Base-by-base conservation (phyloP, 2,113 vertebrate genomes). In the Aramus guarauna region DNA sequence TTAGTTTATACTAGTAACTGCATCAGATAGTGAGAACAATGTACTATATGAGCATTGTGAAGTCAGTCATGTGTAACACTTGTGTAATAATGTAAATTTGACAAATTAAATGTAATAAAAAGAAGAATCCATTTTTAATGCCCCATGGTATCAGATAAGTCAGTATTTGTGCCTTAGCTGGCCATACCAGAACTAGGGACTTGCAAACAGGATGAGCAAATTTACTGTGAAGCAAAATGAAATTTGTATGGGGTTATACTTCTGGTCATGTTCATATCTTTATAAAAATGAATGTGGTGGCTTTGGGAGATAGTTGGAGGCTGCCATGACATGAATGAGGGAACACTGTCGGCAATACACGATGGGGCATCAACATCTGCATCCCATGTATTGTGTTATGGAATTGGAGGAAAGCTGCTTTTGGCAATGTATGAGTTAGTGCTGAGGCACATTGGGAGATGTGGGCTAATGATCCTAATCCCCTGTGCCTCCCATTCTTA, bases 341-440 rank as follows among this genome's bases (percentile, higher is more conserved):
- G 39, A 55, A 69, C 2, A 2, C 21, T 24, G 24, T 59, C 20
- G 24, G 7, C 26, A 4, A 20, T 0, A 1, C 1, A 0, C 9
- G 52, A 22, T 20, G 9, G 34, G 62, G 13, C 19, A 4, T 1
- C 29, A 27, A 62, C 50, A 52, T 47, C 63, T 73, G 50, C 21
- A 32, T 86, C 45, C 58, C 17, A 1, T 48, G 22, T 20, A 39
- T 60, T 45, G 29, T 37, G 27, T 29, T 58, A 27, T 1, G 21
- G 50, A 86, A 32, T 11, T 45, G 48, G 30, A 87, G 64, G 30
- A 64, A 27, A 64, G 36, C 90, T 85, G 45, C 39, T 39, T 83
- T 76, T 34, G 50, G 56, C 58, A 85, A 30, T 0, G 5, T 17
- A 14, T 48, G 50, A 75, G n/a, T 29, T 83, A 60, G 23, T 77